Percentiles rank a stretch among this genome's conserved stretches.
Conservation (phyloP, 2,888 invertebrate species). For the Choristoneura rosaceana region DNA sequence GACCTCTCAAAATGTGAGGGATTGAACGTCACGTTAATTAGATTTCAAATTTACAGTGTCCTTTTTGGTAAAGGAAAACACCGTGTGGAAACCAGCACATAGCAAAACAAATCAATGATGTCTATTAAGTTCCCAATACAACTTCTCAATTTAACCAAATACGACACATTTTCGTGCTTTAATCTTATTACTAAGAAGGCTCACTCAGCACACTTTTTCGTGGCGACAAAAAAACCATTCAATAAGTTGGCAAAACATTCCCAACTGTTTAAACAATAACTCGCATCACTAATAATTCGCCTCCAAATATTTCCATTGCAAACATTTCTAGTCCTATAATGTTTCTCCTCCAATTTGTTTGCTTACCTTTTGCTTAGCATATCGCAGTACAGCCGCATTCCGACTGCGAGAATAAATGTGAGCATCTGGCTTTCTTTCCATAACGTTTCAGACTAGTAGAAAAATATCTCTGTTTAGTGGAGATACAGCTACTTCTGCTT, state of each 20-base stretch:
- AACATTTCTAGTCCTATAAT: constrained; percentile 61
- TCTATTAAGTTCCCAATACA: too few relatives aligned
- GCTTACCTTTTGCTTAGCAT: constrained; percentile 80
- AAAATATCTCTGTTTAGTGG: constrained; percentile 34
- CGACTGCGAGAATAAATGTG: constrained; percentile 71
- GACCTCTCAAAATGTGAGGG: too few relatives aligned
- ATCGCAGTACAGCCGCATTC: constrained; percentile 77
- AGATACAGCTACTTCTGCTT: constrained; percentile 40
- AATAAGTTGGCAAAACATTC: constrained; percentile 6
- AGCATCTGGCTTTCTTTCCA: constrained; percentile 65
- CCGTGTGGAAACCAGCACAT: too few relatives aligned
- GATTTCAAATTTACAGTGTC: too few relatives aligned
- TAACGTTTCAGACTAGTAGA: constrained; percentile 11
- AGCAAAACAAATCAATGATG: too few relatives aligned
- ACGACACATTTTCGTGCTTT: too few relatives aligned
- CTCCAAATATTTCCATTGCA: constrained; percentile 45
- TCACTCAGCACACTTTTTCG: too few relatives aligned
- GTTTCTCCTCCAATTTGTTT: constrained; percentile 77
- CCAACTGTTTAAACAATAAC: constrained; percentile 20
- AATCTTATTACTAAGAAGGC: too few relatives aligned
- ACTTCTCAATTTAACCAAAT: too few relatives aligned
- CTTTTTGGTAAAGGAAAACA: too few relatives aligned
- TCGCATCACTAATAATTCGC: constrained; percentile 16
- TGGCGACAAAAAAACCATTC: not conserved
- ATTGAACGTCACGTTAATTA: too few relatives aligned